Conservation (phyloP, 2,888 invertebrate genomes). For the Leptura quadrifasciata region DNA sequence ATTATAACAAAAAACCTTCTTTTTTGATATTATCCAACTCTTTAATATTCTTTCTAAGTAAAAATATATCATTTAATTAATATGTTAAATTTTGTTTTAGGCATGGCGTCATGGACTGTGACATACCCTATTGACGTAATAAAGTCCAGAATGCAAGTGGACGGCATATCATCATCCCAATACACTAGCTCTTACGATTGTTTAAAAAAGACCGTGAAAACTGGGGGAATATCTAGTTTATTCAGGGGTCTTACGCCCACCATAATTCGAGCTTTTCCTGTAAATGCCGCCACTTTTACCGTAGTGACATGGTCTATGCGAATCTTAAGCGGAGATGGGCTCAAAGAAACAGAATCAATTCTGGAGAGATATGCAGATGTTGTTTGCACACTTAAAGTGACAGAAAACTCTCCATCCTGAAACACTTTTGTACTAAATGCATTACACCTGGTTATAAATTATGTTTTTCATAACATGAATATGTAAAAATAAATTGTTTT, state of each 20-base stretch:
- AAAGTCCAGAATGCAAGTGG: conserved; percentile 91
- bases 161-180: conserved; percentile 75
- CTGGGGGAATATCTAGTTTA: conserved; percentile 84
- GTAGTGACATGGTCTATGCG: conserved; percentile 89
- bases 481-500: conserved; percentile 47
- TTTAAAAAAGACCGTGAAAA: conserved; percentile 79
- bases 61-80: no score
- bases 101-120: conserved; percentile 89
- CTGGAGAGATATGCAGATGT: conserved; percentile 58
- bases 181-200: conserved; percentile 87
- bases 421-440: conserved; percentile 37
- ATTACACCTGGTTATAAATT: conserved; percentile 47
- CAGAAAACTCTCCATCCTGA: conserved; percentile 47
- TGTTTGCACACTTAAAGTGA: conserved; percentile 55
- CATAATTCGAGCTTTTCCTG: conserved; percentile 90
- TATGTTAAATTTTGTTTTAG: conserved; percentile 48
- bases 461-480: conserved; percentile 46
- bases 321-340: conserved; percentile 62
- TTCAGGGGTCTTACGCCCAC: conserved; percentile 87
- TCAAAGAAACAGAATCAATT: conserved; percentile 47
- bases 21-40: no score
- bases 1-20: no score
- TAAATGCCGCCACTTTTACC: conserved; percentile 94
- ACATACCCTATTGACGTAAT: conserved; percentile 93
- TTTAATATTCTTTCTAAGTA: no score